Conservation (phyloP, 2,113 vertebrate genomes). For the Mandrillus leucophaeus region DNA sequence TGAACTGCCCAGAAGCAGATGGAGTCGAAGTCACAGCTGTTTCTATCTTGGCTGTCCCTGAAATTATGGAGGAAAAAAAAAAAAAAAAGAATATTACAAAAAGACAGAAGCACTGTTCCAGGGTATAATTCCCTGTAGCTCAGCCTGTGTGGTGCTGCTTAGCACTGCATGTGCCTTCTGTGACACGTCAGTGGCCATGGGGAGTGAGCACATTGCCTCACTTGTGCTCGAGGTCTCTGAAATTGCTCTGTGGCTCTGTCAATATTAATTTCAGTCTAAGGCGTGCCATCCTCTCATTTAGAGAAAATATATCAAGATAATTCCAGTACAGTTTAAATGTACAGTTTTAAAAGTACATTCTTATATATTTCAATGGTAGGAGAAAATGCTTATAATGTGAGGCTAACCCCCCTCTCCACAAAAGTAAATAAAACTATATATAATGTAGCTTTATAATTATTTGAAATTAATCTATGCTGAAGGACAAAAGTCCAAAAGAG, state of each 20-base stretch:
- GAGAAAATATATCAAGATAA: not conserved
- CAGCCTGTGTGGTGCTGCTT: not conserved
- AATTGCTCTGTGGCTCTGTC: not conserved
- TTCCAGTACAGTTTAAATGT: not conserved
- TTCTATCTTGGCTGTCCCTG: conserved; percentile 84
- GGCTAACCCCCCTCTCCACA: not conserved
- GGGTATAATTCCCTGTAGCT: not conserved
- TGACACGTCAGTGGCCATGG: not conserved
- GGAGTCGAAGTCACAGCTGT: conserved; percentile 79
- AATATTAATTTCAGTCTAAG: not conserved
- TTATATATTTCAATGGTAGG: not conserved
- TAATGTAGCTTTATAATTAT: not conserved
- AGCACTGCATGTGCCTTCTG: fast-evolving
- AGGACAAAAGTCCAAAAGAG: not conserved
- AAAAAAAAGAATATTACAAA: not conserved
- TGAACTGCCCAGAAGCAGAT: conserved; percentile 80
- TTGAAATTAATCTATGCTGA: not conserved
- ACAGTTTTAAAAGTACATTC: not conserved
- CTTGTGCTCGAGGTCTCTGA: not conserved
- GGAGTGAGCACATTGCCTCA: fast-evolving
- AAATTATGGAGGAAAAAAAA: conserved; percentile 47
- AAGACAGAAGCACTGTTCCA: not conserved
- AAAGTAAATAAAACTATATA: not conserved
- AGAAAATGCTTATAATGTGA: not conserved
- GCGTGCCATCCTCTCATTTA: not conserved